phyloP scores from a whole-genome alignment of 2,113 vertebrate species.

The Genyomyrus donnyi region DNA sequence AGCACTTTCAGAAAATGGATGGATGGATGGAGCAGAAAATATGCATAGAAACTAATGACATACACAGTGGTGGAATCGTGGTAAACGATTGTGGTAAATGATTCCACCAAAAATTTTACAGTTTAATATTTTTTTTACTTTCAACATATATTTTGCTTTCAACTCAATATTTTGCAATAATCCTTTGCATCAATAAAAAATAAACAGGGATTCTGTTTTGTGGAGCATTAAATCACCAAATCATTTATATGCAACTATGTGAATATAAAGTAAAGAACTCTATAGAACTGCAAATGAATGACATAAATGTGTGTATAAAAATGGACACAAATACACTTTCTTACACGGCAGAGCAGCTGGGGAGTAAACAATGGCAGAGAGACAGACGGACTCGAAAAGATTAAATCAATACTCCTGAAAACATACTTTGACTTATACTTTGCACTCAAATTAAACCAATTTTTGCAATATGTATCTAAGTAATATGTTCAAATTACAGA shows the following conservation, averaged over 20 bases:
- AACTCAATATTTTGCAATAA: background rate
- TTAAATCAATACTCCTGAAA: background rate
- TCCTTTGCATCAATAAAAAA: background rate
- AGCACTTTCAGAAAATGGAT: too few species aligned
- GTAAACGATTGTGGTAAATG: background rate
- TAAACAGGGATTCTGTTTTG: background rate
- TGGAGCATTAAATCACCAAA: background rate
- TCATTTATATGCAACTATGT: background rate
- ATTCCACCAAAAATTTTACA: background rate
- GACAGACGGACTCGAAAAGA: background rate
- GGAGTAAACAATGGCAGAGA: background rate
- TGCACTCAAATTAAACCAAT: background rate
- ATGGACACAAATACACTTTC: background rate
- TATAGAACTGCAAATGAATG: background rate
- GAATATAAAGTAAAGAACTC: background rate
- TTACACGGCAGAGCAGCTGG: background rate
- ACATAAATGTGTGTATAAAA: background rate
- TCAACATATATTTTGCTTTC: background rate
- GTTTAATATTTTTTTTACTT: background rate
- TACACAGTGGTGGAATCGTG: background rate
- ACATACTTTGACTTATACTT: background rate
- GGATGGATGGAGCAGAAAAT: background rate
- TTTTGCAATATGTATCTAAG: background rate
- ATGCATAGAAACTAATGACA: background rate
- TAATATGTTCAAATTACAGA: background rate